These are phyloP conservation scores for Anarsia innoxiella DNA, from an alignment of 2,888 invertebrate species.

Conservation along the genomic window DNA sequence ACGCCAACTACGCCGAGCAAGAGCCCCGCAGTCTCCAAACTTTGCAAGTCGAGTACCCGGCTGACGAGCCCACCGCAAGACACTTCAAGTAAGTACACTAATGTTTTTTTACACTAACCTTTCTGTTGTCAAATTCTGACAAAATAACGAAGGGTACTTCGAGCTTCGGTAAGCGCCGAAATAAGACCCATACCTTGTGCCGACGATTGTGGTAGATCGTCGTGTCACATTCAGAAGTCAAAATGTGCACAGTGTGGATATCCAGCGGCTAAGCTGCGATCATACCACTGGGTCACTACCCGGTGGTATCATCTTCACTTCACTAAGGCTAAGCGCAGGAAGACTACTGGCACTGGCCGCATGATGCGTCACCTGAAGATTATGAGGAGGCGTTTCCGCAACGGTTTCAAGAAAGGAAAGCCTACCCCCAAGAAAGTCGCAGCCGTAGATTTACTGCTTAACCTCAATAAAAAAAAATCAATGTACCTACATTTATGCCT, in stretches of 20 bases:
- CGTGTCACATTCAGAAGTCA: slow-evolving; percentile 99
- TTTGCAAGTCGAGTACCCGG: slow-evolving; percentile 46
- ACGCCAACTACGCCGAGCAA: slow-evolving; percentile 53
- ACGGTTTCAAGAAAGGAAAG: slow-evolving; percentile 90
- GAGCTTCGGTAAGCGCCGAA: slow-evolving; percentile 99
- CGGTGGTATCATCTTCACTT: too few species aligned
- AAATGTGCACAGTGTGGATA: slow-evolving; percentile 99
- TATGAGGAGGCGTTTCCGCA: slow-evolving; percentile 91
- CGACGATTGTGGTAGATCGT: slow-evolving; percentile 98
- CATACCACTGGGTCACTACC: too few species aligned
- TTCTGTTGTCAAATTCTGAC: too few species aligned
- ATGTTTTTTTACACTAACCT: too few species aligned
- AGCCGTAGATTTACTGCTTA: slow-evolving; percentile 64
- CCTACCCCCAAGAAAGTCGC: slow-evolving; percentile 77
- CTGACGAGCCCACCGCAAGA: slow-evolving; percentile 50
- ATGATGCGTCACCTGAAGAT: slow-evolving; percentile 97
- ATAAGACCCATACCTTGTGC: slow-evolving; percentile 99
- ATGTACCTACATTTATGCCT: too few species aligned
- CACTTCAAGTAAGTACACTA: slow-evolving; percentile 60
- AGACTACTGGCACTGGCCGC: slow-evolving; percentile 99
- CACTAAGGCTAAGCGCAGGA: slow-evolving; percentile 99
- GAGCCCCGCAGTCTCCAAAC: slow-evolving; percentile 55
- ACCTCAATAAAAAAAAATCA: slow-evolving; percentile 46
- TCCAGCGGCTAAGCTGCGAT: slow-evolving; percentile 94
- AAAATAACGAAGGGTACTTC: slow-evolving; percentile 99